Conservation (phyloP, 1,140 invertebrate genomes). For the Heterodera carotae region DNA sequence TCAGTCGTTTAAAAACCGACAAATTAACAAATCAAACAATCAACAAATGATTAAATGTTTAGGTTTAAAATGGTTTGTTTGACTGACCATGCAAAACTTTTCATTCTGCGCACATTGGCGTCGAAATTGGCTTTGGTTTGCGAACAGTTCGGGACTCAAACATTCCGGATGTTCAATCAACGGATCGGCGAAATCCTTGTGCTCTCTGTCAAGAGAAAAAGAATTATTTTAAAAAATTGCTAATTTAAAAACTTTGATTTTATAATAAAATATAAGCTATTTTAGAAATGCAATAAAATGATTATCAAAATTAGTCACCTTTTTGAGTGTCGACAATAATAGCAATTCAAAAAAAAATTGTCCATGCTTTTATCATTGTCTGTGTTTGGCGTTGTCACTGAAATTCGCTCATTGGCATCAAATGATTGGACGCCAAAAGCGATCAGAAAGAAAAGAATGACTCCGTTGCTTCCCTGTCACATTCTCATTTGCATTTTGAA, state of each 20-base stretch:
- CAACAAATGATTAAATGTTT: no score
- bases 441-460: background rate
- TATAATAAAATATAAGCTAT: no score
- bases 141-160: constrained; percentile 20
- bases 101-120: constrained; percentile 8
- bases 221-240: no score
- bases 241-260: no score
- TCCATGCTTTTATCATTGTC: background rate
- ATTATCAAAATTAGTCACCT: background rate
- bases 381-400: background rate
- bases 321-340: background rate
- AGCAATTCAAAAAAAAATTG: background rate
- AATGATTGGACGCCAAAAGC: background rate
- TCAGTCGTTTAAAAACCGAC: no score
- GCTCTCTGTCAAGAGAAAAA: background rate
- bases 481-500: no score
- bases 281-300: no score
- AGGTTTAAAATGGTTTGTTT: background rate
- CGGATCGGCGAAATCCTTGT: background rate
- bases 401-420: background rate
- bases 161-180: constrained; percentile 1
- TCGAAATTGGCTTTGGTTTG: constrained; percentile 21
- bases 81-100: constrained; percentile 13
- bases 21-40: no score
- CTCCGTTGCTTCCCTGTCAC: no score